Conservation (phyloP, 2,113 vertebrate genomes). For the Ibidorhyncha struthersii region DNA sequence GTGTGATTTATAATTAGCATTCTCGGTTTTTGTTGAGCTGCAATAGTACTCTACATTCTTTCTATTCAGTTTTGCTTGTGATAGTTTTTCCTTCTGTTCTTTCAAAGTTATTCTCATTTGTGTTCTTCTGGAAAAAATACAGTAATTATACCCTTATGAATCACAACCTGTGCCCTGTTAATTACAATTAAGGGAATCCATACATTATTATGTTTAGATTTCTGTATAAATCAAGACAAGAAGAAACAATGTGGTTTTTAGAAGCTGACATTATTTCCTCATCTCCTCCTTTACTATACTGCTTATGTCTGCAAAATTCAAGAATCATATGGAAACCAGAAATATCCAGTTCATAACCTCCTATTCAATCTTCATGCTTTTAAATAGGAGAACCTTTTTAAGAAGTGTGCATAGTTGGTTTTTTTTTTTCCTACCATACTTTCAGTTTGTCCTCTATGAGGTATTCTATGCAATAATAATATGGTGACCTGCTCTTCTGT, state of each 20-base stretch:
- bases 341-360: neutral
- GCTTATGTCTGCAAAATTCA: conserved; percentile 14
- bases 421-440: neutral
- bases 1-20: conserved; percentile 19
- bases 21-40: neutral
- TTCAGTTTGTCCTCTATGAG: neutral
- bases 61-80: neutral
- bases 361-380: neutral
- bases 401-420: neutral
- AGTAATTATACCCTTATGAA: conserved; percentile 50
- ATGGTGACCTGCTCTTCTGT: neutral
- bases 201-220: conserved; percentile 25
- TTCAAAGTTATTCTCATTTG: conserved; percentile 19
- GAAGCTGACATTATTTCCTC: neutral
- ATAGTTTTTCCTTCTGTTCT: conserved; percentile 2
- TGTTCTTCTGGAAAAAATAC: conserved; percentile 36
- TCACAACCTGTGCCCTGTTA: conserved; percentile 33
- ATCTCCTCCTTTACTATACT: neutral
- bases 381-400: neutral
- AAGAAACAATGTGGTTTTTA: neutral
- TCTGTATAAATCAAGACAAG: neutral
- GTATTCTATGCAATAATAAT: neutral
- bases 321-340: neutral
- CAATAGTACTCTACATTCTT: neutral
- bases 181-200: conserved; percentile 34